Evolutionary conservation across 2,797 vertebrate species (phyloP).

Genomic region (Potorous gilbertii): DNA sequence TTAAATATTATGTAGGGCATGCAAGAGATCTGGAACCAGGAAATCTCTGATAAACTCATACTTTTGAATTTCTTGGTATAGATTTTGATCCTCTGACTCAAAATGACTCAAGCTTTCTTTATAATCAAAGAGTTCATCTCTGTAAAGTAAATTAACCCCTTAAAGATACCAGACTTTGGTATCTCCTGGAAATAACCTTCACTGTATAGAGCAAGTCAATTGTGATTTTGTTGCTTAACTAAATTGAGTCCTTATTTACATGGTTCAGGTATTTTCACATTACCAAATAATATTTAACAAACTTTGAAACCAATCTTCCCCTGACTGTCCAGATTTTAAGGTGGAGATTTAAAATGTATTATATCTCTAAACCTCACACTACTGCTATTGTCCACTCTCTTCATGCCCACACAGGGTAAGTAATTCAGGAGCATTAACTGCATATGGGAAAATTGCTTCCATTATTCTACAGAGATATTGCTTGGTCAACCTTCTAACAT

Average conservation of each 20-base stretch:
- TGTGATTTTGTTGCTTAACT: background rate
- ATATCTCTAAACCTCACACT: background rate
- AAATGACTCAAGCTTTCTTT: constrained; percentile 42
- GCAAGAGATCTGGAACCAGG: background rate
- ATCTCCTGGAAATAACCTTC: background rate
- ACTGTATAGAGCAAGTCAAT: background rate
- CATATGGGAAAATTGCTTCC: background rate
- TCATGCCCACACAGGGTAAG: background rate
- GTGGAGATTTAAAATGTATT: background rate
- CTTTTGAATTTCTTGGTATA: constrained; percentile 32
- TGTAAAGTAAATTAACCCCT: constrained; percentile 56
- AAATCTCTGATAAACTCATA: background rate
- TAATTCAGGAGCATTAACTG: background rate
- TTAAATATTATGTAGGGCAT: background rate
- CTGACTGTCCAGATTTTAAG: background rate
- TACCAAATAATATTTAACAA: background rate
- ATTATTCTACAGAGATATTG: background rate
- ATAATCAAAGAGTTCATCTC: constrained; percentile 36
- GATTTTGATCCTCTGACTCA: constrained; percentile 31
- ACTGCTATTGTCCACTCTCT: background rate
- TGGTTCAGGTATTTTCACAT: background rate
- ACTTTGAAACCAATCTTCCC: background rate
- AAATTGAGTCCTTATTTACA: background rate
- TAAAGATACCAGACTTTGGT: background rate
- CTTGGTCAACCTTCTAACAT: background rate